Evolutionary conservation across 2,113 vertebrate species (phyloP), one percentile per base, ranked within the genome.

Genomic region (Takifugu bimaculatus): DNA sequence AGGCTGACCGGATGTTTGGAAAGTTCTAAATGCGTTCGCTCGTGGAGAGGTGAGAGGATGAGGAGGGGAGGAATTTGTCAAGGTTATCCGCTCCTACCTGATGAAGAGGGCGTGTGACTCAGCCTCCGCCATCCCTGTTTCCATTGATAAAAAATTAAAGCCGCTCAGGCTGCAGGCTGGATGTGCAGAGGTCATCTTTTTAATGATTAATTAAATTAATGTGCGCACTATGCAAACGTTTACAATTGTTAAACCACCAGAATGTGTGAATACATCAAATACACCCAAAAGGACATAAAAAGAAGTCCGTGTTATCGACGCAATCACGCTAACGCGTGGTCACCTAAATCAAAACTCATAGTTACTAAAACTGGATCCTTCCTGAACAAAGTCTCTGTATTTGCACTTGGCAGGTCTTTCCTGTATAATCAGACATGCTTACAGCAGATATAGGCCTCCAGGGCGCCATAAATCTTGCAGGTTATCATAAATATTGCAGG

Each of bases 61-160:
- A 25, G n/a, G 29, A 6, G 5, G 25, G 35, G 7, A 20, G 26
- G 13, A 25, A 44, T 63, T 57, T 60, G 48, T 80, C 76, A 88
- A 88, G 83, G 83, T 88, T 79, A 82, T 81, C 73, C 70, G 73
- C 71, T 74, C 74, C 68, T 67, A 78, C 62, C 74, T 63, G 63
- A 79, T 72, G 73, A 75, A 54, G 75, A 29, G 47, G 42, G 12
- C 9, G 42, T 65, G 51, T 80, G 80, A 83, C 78, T 78, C 78
- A 64, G 63, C 12, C 66, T 13, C 78, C 70, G 79, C 77, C 72
- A 75, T 47, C 20, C 29, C 44, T 13, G 12, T 20, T 9, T 56
- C 60, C 51, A 9, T 60, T 76, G 60, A 78, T 69, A 43, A 74
- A 67, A 63, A 29, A 57, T 43, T 7, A 1, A 73, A 53, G 57